Conservation (phyloP, 1,140 invertebrate species). For the Cyclargus thomasi region DNA sequence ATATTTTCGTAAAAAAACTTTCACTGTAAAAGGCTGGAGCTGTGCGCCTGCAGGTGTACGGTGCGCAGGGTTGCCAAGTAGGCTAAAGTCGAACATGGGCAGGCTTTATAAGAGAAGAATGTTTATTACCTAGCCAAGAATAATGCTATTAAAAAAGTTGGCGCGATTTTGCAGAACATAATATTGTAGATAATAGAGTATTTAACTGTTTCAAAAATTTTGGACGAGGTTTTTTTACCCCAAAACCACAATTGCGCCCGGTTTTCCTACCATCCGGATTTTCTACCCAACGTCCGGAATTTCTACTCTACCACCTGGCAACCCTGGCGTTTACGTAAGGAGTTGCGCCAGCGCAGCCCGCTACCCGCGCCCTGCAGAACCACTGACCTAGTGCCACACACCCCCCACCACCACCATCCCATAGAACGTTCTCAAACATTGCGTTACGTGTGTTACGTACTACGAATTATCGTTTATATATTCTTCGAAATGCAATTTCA, state of each 20-base stretch:
- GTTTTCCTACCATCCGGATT: no score
- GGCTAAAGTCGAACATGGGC: conserved; percentile 11
- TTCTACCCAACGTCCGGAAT: no score
- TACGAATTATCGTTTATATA: conserved; percentile 30
- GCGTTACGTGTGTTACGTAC: conserved; percentile 46
- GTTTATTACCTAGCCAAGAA: no score
- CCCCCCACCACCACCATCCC: conserved; percentile 39
- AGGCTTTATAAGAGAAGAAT: no score
- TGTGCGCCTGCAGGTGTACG: no score
- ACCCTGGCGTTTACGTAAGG: conserved; percentile 57
- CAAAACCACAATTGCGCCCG: no score
- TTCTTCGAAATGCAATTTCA: conserved; percentile 32
- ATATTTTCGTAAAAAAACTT: conserved; percentile 45
- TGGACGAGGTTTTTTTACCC: no score
- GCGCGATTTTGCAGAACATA: no score
- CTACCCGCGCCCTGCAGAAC: conserved; percentile 58
- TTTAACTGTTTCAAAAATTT: no score
- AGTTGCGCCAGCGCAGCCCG: conserved; percentile 52
- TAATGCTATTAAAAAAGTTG: no score
- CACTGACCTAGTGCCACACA: conserved; percentile 68
- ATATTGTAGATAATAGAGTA: no score
- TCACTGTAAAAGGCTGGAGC: conserved; percentile 36
- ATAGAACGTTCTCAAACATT: conserved; percentile 56
- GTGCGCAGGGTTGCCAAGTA: background rate
- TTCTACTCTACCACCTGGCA: no score